phyloP scores from a whole-genome alignment of 2,888 invertebrate genomes.

The Hoplodrina blanda region DNA sequence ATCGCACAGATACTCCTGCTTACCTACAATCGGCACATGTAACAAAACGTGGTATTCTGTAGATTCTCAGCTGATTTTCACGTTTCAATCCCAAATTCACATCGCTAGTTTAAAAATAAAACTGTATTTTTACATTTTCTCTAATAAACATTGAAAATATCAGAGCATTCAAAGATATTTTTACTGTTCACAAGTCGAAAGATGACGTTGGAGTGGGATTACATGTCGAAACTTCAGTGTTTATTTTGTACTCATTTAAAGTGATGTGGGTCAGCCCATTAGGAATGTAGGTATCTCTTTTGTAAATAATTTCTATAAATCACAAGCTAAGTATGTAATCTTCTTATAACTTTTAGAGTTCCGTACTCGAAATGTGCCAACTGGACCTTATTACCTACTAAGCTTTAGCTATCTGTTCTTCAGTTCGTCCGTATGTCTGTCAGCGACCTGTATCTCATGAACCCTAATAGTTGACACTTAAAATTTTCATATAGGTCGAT shows the following conservation, averaged over 20 bases:
- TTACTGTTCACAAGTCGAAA: conserved; percentile 32
- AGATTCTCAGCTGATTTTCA: conserved; percentile 32
- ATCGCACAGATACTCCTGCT: background rate
- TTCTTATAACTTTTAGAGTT: background rate
- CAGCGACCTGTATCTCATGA: too few species aligned
- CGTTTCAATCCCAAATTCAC: conserved; percentile 33
- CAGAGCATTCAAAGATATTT: conserved; percentile 48
- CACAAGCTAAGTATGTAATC: background rate
- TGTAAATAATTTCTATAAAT: conserved; percentile 18
- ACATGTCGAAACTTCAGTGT: conserved; percentile 29
- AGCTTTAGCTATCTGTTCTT: too few species aligned
- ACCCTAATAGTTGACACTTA: too few species aligned
- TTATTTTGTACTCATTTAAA: conserved; percentile 20
- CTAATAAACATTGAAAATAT: conserved; percentile 50
- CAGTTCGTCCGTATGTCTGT: too few species aligned
- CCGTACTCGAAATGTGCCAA: too few species aligned
- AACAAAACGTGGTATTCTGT: background rate
- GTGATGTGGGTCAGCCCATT: conserved; percentile 32
- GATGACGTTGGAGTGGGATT: conserved; percentile 32
- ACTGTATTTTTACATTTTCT: conserved; percentile 40
- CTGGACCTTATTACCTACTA: too few species aligned
- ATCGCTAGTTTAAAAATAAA: conserved; percentile 45
- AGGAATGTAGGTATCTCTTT: background rate
- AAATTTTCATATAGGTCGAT: too few species aligned
- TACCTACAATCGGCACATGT: background rate